Evolutionary conservation across 2,888 invertebrate species (phyloP), one percentile per base, ranked within the genome.

Genomic region (Eumerus sabulonum): DNA sequence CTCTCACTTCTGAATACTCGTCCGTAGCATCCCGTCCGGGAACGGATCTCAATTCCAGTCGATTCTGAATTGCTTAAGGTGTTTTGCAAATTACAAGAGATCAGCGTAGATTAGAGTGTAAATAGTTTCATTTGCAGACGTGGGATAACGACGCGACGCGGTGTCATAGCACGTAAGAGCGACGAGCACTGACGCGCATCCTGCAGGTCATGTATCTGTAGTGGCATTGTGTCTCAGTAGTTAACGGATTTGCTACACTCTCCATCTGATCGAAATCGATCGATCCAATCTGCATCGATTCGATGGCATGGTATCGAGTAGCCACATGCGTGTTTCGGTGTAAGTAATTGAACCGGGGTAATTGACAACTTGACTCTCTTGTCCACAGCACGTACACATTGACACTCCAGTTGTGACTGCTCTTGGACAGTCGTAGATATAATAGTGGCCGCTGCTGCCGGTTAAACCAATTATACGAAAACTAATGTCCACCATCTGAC

Each of bases 81-180:
- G 77, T 79, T 68, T 73, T 79, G 73, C 68, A 79, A 79, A 79
- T 73, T 79, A 79, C 77, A 9, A 68, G 63, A 73, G 77, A 79
- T 79, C 77, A 79, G 59, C 63, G 59, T 53, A 68, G 77, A 79
- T 79, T 68, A 79, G 63, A 68, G 73, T 79, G 59, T 79, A 73
- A 79, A 73, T 79, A 67, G 73, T 77, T 77, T 62, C 62, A 54
- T 36, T 72, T 44, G 60, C 16, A 51, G 71, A 36, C 51, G 17
- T 71, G 48, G 54, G 42, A 3, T n/a, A 36, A 47, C 47, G 64
- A 64, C 54, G 53, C 47, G 64, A 64, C 54, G 27, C 47, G 56
- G 56, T 59, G 45, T 76, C 71, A 64, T 76, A 66, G 64, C 60
- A 60, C 56, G 76, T 76, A 71, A 57, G 50, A 27, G 14, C 40